phyloP scores from a whole-genome alignment of 2,797 vertebrate genomes.

The Lutjanus argentimaculatus region DNA sequence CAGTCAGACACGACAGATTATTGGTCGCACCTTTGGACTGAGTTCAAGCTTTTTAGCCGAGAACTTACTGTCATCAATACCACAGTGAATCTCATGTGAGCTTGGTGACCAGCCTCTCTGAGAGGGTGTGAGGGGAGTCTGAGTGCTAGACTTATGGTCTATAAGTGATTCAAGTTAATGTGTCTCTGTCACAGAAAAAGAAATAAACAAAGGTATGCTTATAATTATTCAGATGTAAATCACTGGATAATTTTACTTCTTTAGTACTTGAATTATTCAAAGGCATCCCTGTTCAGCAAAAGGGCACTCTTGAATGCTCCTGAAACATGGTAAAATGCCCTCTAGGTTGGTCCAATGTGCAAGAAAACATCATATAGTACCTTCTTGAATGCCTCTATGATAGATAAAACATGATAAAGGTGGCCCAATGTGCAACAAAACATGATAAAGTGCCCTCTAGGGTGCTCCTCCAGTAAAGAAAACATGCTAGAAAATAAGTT shows the following conservation, averaged over 20 bases:
- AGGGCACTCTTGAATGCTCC: background rate
- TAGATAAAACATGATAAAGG: too few relatives aligned
- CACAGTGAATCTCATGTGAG: constrained; percentile 42
- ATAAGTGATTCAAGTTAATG: constrained; percentile 7
- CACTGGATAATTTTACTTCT: background rate
- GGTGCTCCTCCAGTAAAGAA: too few relatives aligned
- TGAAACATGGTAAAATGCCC: background rate
- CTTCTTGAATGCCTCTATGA: too few relatives aligned
- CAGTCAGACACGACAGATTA: constrained; percentile 52
- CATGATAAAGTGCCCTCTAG: too few relatives aligned
- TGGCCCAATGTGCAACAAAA: too few relatives aligned
- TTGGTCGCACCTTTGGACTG: constrained; percentile 55
- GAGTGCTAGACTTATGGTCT: constrained; percentile 1
- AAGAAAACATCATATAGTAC: too few relatives aligned
- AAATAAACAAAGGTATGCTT: background rate
- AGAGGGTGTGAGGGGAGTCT: constrained; percentile 8
- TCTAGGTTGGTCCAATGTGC: too few relatives aligned
- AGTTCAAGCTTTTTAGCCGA: constrained; percentile 43
- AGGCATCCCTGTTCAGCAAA: background rate
- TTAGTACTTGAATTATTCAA: background rate
- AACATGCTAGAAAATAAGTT: too few relatives aligned
- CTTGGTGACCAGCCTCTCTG: constrained; percentile 22
- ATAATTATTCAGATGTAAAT: background rate
- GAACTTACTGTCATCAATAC: constrained; percentile 63
- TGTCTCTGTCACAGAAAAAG: background rate